phyloP scores from a whole-genome alignment of 2,113 vertebrate species.

The Ageneiosus marmoratus region DNA sequence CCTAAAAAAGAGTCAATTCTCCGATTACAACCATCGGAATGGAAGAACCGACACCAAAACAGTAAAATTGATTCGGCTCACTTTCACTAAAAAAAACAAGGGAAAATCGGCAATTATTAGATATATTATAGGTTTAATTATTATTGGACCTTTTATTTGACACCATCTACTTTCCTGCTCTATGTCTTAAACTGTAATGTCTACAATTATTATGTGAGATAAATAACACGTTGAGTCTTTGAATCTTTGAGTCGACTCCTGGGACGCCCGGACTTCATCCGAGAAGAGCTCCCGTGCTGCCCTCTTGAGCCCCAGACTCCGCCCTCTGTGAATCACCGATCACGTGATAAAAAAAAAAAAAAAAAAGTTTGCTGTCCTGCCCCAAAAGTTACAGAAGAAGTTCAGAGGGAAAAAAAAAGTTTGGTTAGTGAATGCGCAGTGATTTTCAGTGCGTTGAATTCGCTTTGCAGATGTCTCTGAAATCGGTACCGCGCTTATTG shows the following conservation, averaged over 20 bases:
- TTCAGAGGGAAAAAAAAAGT: constrained; percentile 59
- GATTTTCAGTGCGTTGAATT: constrained; percentile 66
- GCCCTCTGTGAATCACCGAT: neutral
- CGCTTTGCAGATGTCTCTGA: constrained; percentile 30
- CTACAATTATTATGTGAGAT: neutral
- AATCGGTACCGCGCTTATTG: neutral
- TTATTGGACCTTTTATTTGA: neutral
- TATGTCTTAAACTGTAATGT: neutral
- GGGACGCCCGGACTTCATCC: neutral
- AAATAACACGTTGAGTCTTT: neutral
- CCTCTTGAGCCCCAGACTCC: constrained; percentile 48
- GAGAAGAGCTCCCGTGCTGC: neutral
- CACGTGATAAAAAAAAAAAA: constrained; percentile 58
- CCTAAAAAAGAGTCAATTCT: neutral
- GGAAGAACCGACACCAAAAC: neutral
- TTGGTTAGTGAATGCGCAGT: constrained; percentile 66
- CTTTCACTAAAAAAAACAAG: neutral
- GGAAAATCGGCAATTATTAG: neutral
- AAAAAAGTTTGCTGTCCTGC: constrained; percentile 76
- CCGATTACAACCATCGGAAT: neutral
- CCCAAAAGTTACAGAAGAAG: constrained; percentile 73
- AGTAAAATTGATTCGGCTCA: neutral
- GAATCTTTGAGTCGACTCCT: neutral
- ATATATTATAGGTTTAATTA: neutral
- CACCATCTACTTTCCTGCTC: neutral